Conservation (phyloP, 2,888 invertebrate genomes). For the Acanthacorydalis orientalis region DNA sequence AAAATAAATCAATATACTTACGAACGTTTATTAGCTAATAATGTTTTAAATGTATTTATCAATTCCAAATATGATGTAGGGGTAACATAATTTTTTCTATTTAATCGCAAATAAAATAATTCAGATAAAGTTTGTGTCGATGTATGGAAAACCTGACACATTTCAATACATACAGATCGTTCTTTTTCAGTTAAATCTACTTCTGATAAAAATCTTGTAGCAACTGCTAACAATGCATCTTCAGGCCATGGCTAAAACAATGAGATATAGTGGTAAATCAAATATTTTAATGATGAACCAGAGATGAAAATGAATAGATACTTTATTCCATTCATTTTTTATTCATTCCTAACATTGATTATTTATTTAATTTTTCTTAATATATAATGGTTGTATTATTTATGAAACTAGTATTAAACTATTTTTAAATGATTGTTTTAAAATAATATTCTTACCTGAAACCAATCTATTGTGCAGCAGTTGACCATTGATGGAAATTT, state of each 20-base stretch:
- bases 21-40: constrained; percentile 59
- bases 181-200: constrained; percentile 63
- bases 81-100: constrained; percentile 75
- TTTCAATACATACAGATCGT: constrained; percentile 60
- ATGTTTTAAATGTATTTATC: constrained; percentile 73
- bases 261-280: background rate
- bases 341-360: no score
- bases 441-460: constrained; percentile 38
- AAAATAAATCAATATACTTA: constrained; percentile 26
- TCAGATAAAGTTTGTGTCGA: constrained; percentile 57
- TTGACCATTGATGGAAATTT: constrained; percentile 89
- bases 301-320: background rate
- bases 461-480: constrained; percentile 94
- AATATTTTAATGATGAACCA: background rate
- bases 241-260: constrained; percentile 68
- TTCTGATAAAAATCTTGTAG: constrained; percentile 62
- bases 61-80: constrained; percentile 86
- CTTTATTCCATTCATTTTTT: background rate
- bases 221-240: constrained; percentile 80
- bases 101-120: constrained; percentile 46
- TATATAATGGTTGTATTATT: no score
- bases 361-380: no score
- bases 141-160: constrained; percentile 81
- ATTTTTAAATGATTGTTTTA: background rate
- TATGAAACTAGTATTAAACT: no score